phyloP scores from a whole-genome alignment of 2,888 invertebrate species.

The Xestia xanthographa region DNA sequence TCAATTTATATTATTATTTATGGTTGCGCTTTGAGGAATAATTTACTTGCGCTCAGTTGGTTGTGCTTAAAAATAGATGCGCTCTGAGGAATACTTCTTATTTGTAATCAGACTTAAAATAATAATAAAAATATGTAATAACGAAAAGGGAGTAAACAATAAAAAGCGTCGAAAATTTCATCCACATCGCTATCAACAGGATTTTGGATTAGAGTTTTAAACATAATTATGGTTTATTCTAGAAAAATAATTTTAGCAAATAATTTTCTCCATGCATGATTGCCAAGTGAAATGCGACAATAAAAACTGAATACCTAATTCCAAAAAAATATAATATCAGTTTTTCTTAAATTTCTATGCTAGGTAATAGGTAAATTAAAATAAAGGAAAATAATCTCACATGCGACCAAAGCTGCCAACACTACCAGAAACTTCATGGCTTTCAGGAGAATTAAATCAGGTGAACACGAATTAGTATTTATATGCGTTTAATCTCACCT shows the following conservation, averaged over 20 bases:
- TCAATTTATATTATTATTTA: too few species aligned
- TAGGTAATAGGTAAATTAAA: not conserved
- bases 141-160: too few species aligned
- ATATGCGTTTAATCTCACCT: slow-evolving; percentile 28
- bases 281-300: not conserved
- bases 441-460: slow-evolving; percentile 28
- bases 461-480: slow-evolving; percentile 30
- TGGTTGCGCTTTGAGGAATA: too few species aligned
- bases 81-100: too few species aligned
- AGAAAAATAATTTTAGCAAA: not conserved
- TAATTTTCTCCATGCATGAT: not conserved
- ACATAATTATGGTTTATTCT: too few species aligned
- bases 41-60: too few species aligned
- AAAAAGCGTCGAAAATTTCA: too few species aligned
- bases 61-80: too few species aligned
- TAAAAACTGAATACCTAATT: not conserved
- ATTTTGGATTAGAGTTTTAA: not conserved
- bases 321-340: not conserved
- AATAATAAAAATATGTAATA: too few species aligned
- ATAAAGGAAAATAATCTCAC: slow-evolving; percentile 26
- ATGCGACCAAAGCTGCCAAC: slow-evolving; percentile 39
- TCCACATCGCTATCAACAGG: too few species aligned
- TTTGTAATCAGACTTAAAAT: too few species aligned
- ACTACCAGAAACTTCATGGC: slow-evolving; percentile 49
- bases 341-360: not conserved